Percentiles rank a stretch among this genome's conserved stretches.
phyloP scores from a whole-genome alignment of 2,113 vertebrate genomes.

The Saccopteryx leptura region DNA sequence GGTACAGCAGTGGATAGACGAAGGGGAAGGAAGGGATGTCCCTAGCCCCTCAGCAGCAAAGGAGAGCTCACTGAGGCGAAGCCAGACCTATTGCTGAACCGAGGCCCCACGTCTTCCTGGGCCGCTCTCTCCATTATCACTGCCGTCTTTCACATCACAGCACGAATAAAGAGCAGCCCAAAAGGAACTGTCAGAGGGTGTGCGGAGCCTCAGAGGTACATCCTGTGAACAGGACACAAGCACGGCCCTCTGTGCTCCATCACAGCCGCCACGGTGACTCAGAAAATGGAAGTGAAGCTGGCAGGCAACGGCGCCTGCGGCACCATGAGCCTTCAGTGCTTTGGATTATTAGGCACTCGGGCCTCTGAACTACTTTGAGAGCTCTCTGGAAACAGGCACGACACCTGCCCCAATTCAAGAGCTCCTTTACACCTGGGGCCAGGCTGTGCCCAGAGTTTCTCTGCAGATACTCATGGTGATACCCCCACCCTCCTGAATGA shows the following conservation, averaged over 20 bases:
- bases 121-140: neutral
- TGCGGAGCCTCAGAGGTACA: neutral
- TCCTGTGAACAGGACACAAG: neutral
- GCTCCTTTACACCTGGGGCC: no score
- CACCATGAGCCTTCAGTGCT: neutral
- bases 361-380: neutral
- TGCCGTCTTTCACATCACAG: neutral
- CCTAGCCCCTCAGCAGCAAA: neutral
- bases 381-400: neutral
- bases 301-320: neutral
- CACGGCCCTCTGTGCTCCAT: neutral
- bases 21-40: neutral
- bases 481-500: neutral
- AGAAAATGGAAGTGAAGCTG: neutral
- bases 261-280: neutral
- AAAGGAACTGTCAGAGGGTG: neutral
- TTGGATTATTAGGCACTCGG: neutral
- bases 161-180: neutral
- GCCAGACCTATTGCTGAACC: neutral
- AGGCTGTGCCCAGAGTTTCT: neutral
- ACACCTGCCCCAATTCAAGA: neutral
- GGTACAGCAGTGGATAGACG: neutral
- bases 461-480: neutral
- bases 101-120: neutral
- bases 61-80: neutral